Conservation (phyloP, 1,140 invertebrate species). For the Drosophila leontia region DNA sequence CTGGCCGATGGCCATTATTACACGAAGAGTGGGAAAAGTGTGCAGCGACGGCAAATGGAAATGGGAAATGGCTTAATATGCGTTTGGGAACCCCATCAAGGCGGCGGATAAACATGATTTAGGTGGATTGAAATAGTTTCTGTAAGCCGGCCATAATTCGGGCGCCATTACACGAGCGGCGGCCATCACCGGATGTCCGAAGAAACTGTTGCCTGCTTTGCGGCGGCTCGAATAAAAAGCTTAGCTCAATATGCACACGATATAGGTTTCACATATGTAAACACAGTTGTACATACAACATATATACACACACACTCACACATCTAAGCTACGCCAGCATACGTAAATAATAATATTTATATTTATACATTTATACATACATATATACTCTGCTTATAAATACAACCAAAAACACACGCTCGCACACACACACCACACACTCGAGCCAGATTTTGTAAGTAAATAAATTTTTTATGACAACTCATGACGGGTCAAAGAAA, state of each 20-base stretch:
- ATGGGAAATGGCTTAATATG: constrained; percentile 71
- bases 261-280: constrained; percentile 29
- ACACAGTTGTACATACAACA: constrained; percentile 57
- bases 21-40: constrained; percentile 19
- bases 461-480: constrained; percentile 77
- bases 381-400: constrained; percentile 52
- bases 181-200: constrained; percentile 37
- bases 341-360: constrained; percentile 48
- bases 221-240: constrained; percentile 45
- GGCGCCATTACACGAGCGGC: constrained; percentile 45
- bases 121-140: constrained; percentile 81
- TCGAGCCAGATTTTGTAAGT: constrained; percentile 63
- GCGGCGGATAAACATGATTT: constrained; percentile 80
- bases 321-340: constrained; percentile 16
- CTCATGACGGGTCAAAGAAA: constrained; percentile 50
- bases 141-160: constrained; percentile 39
- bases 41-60: constrained; percentile 54
- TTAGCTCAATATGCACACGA: constrained; percentile 46
- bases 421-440: constrained; percentile 15
- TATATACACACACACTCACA: constrained; percentile 18
- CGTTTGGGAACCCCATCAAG: constrained; percentile 65
- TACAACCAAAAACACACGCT: constrained; percentile 30
- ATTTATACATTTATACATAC: constrained; percentile 34
- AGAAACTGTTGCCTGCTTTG: constrained; percentile 68
- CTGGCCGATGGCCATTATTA: constrained; percentile 40